phyloP scores from a whole-genome alignment of 2,797 vertebrate genomes.

The Esox masquinongy region DNA sequence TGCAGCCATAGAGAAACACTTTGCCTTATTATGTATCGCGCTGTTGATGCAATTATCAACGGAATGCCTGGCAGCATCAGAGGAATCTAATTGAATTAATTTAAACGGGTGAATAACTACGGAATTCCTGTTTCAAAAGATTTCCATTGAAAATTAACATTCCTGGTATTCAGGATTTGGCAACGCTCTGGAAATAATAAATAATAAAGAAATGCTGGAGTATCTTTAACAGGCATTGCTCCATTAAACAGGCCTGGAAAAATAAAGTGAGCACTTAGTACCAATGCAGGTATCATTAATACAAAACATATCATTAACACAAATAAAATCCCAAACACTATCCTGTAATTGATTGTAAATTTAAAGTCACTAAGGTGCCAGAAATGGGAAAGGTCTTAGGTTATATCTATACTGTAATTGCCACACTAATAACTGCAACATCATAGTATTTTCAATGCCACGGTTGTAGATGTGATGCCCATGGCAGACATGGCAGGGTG shows the following conservation, averaged over 20 bases:
- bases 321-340: neutral
- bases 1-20: slow-evolving; percentile 86
- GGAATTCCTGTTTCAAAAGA: slow-evolving; percentile 77
- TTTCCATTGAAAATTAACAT: slow-evolving; percentile 54
- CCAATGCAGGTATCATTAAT: neutral
- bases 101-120: slow-evolving; percentile 83
- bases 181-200: slow-evolving; percentile 25
- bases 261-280: neutral
- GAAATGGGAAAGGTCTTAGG: neutral
- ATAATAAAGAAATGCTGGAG: slow-evolving; percentile 10
- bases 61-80: slow-evolving; percentile 86
- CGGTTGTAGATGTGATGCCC: no score
- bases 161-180: slow-evolving; percentile 77
- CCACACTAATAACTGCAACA: neutral
- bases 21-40: slow-evolving; percentile 86
- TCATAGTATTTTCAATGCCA: no score
- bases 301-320: neutral
- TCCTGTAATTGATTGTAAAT: neutral
- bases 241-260: neutral
- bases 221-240: slow-evolving; percentile 20
- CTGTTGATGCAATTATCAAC: slow-evolving; percentile 93
- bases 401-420: neutral
- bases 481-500: no score
- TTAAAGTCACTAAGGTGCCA: neutral
- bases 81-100: slow-evolving; percentile 92